A percentile compares a stretch with the other conserved stretches of the same genome.
Conservation (phyloP, 2,113 vertebrate species). For the Myotis yumanensis region DNA sequence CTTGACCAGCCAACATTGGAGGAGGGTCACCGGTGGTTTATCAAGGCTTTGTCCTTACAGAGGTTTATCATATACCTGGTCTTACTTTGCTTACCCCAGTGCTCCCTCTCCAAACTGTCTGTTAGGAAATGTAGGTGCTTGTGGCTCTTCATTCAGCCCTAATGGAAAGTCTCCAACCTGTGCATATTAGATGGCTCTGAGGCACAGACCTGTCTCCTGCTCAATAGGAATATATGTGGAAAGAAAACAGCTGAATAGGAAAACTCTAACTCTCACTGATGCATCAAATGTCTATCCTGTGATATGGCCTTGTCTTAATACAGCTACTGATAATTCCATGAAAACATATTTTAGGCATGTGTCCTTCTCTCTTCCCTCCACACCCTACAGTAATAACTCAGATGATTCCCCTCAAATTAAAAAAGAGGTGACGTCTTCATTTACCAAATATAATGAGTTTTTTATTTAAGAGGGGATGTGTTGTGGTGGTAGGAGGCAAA, state of each 20-base stretch:
- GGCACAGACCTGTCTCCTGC: conserved; percentile 65
- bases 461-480: background rate
- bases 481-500: background rate
- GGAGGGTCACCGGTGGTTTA: background rate
- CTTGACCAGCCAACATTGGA: background rate
- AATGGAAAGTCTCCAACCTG: conserved; percentile 67
- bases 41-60: background rate
- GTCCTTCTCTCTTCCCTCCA: background rate
- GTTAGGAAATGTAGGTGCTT: background rate
- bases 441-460: background rate
- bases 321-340: conserved; percentile 75
- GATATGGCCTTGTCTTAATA: conserved; percentile 71
- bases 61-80: conserved; percentile 10
- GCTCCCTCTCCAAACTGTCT: background rate
- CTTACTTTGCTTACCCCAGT: background rate
- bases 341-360: conserved; percentile 69
- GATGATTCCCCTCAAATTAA: background rate
- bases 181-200: conserved; percentile 57
- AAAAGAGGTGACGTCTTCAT: background rate
- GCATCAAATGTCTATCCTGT: conserved; percentile 62
- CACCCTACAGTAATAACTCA: background rate
- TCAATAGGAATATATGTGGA: conserved; percentile 65
- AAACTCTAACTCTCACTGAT: conserved; percentile 57
- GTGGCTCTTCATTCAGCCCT: background rate
- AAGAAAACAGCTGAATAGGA: conserved; percentile 77